Evolutionary conservation across 2,888 invertebrate species (phyloP).

Genomic region (Gari tellinella): DNA sequence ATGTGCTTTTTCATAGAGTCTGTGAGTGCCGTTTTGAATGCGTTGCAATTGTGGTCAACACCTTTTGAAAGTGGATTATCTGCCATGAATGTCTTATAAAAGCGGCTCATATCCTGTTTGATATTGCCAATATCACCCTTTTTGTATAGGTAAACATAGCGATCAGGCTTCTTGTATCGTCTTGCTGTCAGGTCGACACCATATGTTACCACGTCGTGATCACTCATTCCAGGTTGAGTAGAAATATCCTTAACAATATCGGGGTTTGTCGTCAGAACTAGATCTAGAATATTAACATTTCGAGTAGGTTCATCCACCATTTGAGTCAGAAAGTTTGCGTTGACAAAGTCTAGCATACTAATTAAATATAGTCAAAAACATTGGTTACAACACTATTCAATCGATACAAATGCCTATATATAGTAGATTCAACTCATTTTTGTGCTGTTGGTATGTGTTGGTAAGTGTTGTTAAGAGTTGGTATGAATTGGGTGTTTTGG

Average conservation of each 20-base stretch:
- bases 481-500: too few relatives aligned
- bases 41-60: conserved; percentile 27
- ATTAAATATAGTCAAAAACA: too few relatives aligned
- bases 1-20: too few relatives aligned
- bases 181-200: conserved; percentile 16
- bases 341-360: too few relatives aligned
- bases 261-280: conserved; percentile 25
- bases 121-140: conserved; percentile 20
- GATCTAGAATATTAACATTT: conserved; percentile 32
- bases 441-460: too few relatives aligned
- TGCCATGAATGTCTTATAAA: conserved; percentile 1
- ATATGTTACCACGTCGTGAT: conserved; percentile 17
- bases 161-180: conserved; percentile 20
- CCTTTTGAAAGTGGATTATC: conserved; percentile 1
- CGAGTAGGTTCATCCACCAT: too few relatives aligned
- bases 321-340: too few relatives aligned
- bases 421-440: too few relatives aligned
- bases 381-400: too few relatives aligned
- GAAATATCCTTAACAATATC: conserved; percentile 16
- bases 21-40: conserved; percentile 18
- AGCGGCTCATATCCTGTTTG: conserved; percentile 6
- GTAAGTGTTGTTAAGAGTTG: too few relatives aligned
- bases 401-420: too few relatives aligned
- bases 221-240: conserved; percentile 30
- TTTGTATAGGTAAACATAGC: conserved; percentile 36